Percentiles rank a stretch among this genome's conserved stretches.
phyloP scores from a whole-genome alignment of 2,113 vertebrate genomes.

The Strigops habroptila region DNA sequence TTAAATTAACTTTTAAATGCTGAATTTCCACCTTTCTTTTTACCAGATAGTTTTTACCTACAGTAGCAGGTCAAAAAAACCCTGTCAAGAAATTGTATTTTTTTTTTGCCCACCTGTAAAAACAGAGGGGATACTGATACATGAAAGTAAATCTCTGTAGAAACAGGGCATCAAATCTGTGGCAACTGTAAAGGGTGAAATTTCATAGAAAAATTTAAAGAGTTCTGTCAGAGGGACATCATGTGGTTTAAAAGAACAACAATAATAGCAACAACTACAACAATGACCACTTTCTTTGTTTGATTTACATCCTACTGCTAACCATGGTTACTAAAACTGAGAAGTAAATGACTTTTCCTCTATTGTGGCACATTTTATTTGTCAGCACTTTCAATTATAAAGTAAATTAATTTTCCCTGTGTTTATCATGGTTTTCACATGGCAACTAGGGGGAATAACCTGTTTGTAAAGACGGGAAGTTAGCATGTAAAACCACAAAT shows the following conservation, averaged over 20 bases:
- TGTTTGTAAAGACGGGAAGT: background rate
- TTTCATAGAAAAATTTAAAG: background rate
- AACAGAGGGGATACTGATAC: conserved; percentile 14
- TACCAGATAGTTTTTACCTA: background rate
- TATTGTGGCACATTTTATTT: background rate
- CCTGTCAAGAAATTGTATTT: background rate
- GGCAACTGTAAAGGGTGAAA: background rate
- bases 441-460: background rate
- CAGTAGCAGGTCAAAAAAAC: background rate
- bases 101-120: conserved; percentile 27
- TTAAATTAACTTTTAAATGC: conserved; percentile 6
- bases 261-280: background rate
- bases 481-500: background rate
- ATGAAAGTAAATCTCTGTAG: conserved; percentile 17
- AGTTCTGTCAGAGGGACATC: background rate
- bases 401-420: background rate
- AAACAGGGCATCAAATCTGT: background rate
- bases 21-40: conserved; percentile 14
- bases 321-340: conserved; percentile 10
- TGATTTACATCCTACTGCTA: background rate
- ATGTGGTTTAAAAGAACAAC: conserved; percentile 15
- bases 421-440: conserved; percentile 7
- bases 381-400: background rate
- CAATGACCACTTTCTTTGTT: background rate
- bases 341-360: background rate